phyloP scores from a whole-genome alignment of 2,113 vertebrate species.

The Callipepla californica region DNA sequence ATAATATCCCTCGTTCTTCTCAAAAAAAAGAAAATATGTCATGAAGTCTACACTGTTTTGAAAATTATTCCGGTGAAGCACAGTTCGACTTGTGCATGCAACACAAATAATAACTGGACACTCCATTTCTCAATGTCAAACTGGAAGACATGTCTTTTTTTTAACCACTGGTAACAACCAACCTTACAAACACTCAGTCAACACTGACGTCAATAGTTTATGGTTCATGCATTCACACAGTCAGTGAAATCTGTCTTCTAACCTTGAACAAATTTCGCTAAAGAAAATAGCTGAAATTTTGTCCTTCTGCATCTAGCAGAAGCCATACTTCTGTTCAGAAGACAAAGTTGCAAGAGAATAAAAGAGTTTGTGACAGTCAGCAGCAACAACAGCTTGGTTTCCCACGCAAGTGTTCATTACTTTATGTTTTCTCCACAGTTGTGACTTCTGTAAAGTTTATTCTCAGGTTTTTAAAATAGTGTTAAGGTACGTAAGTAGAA shows the following conservation, averaged over 20 bases:
- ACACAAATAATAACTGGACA: neutral
- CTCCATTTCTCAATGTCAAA: neutral
- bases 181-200: neutral
- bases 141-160: neutral
- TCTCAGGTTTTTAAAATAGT: neutral
- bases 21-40: no score
- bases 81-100: fast-evolving
- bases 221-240: neutral
- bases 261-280: neutral
- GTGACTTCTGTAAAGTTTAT: neutral
- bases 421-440: fast-evolving
- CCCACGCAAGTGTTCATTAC: neutral
- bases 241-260: neutral
- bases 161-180: neutral
- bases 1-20: neutral
- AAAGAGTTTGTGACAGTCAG: neutral
- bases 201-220: neutral
- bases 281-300: neutral
- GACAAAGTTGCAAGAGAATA: neutral
- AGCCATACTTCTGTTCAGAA: neutral
- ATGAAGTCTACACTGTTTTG: neutral
- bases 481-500: neutral
- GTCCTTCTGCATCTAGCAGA: fast-evolving
- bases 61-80: neutral
- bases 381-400: neutral